These are phyloP conservation scores for Typhlomys cinereus DNA, from an alignment of 2,113 vertebrate species.

Conservation along the genomic window DNA sequence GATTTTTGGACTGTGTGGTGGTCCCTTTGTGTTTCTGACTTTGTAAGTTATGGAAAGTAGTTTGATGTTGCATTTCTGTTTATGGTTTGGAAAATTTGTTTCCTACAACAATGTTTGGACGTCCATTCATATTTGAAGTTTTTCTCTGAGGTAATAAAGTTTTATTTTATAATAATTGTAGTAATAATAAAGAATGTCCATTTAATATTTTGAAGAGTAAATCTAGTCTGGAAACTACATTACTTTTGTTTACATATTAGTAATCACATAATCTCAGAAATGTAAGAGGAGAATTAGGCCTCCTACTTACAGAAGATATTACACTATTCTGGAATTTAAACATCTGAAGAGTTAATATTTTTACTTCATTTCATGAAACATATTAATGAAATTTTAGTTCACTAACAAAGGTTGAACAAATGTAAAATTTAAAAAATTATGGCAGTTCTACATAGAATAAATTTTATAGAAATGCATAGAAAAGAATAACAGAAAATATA, in stretches of 20 bases:
- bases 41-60: no score
- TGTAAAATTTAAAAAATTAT: no score
- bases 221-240: neutral
- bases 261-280: neutral
- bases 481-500: neutral
- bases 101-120: no score
- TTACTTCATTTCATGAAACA: neutral
- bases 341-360: neutral
- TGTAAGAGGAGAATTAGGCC: fast-evolving
- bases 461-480: neutral
- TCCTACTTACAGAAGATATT: neutral
- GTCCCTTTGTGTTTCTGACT: no score
- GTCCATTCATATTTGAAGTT: no score
- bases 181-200: neutral
- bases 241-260: neutral
- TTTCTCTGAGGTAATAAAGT: no score
- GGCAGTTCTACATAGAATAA: neutral
- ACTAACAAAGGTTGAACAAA: no score
- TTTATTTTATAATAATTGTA: no score
- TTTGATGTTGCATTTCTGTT: no score
- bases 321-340: neutral
- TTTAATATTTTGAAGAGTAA: neutral
- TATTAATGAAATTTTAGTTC: neutral
- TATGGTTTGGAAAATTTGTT: no score
- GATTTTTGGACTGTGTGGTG: no score